These are phyloP conservation scores for Madoqua kirkii DNA, from an alignment of 2,113 vertebrate genomes.

Conservation along the genomic window DNA sequence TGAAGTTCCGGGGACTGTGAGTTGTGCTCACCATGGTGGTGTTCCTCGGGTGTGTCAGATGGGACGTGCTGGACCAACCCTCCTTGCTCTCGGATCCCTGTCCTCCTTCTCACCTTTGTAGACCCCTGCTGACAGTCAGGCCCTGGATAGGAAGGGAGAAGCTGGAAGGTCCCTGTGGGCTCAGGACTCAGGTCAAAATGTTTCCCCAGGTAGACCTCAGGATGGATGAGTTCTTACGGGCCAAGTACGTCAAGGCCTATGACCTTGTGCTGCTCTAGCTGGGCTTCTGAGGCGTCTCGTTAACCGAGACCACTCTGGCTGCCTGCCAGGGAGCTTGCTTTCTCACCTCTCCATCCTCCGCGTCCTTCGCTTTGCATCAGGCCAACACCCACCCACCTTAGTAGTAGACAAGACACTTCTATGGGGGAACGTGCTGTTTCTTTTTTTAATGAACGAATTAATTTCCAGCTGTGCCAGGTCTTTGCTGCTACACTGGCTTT, in stretches of 20 bases:
- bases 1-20: rapidly evolving
- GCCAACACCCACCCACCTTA: background rate
- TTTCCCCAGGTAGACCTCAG: background rate
- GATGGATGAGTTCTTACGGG: background rate
- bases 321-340: background rate
- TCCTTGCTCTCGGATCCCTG: background rate
- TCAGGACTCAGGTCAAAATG: background rate
- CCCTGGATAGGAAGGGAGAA: background rate
- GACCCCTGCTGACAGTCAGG: background rate
- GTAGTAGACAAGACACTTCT: background rate
- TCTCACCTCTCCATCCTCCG: background rate
- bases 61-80: background rate
- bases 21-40: rapidly evolving
- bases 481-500: background rate
- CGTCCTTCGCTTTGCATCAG: background rate
- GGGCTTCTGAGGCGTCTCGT: background rate
- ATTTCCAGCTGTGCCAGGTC: background rate
- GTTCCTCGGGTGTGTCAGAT: background rate
- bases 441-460: background rate
- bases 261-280: background rate
- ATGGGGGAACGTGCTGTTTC: background rate
- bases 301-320: background rate
- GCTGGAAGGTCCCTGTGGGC: background rate
- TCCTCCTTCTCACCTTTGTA: background rate
- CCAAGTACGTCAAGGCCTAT: background rate